Evolutionary conservation across 1,140 invertebrate species (phyloP), one percentile per base, ranked within the genome.

Genomic region (Semibalanus balanoides): DNA sequence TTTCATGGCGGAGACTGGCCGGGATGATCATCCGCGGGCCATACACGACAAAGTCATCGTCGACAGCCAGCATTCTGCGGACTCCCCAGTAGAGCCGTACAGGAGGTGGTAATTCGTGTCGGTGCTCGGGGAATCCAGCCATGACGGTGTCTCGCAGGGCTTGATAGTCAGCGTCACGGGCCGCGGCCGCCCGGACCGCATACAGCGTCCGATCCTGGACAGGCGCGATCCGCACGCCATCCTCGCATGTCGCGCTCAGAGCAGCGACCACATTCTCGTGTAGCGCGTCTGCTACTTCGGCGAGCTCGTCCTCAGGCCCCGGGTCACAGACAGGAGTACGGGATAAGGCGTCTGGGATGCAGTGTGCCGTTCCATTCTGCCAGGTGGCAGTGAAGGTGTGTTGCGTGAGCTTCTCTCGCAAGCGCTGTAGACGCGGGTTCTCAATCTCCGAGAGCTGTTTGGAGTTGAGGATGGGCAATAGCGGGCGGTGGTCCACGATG

Each of bases 371-470:
- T 31, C 74, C 78, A 29, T 74, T 74, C n/a, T 72, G 74, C 77
- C 78, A 78, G 19, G 30, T 43, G 29, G 77, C 75, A 28, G 69
- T 76, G 74, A 76, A 79, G 0, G 25, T 75, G 40, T 43, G 74
- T 7, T 28, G 3, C n/a, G 69, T 75, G 11, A 79, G 30, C 31
- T 75, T 74, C 75, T 77, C 76, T 31, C 76, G 74, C 74, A 79
- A 31, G 0, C 78, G 78, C 73, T 79, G 78, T 25, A 78, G 75
- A 71, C 77, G 30, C 11, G 77, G 78, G 75, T 78, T 78, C 22
- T 79, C 78, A n/a, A 79, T 35, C 43, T 64, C 76, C 22, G 75
- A 70, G 30, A 79, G 64, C 27, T 70, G 31, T 9, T 79, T 74
- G 31, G 27, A 70, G 71, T 79, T 75, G 14, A 79, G 30, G 28